Evolutionary conservation across 2,888 invertebrate genomes (phyloP), one percentile per base, ranked within the genome.

Genomic region (Lasioglossum oenotherae): DNA sequence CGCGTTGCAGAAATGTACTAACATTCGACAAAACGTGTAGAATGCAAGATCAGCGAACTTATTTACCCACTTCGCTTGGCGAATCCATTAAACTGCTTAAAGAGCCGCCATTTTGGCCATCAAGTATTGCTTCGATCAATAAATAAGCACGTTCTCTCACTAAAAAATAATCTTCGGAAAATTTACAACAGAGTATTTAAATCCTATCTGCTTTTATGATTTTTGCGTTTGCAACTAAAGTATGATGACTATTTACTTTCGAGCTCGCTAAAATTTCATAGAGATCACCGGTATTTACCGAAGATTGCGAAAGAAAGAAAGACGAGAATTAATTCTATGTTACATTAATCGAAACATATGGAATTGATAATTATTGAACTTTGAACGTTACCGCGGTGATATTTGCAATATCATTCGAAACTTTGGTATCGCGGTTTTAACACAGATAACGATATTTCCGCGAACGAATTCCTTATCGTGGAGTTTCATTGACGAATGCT

Each of bases 361-460:
- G 16, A 57, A 73, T 78, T 81, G 79, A 64, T 71, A 77, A 86
- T 27, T 74, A 81, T 69, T 79, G 76, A 76, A 86, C n/a, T 16
- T 60, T 79, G 79, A 78, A 86, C 31, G 14, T 60, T 27, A 60
- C 60, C 5, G 19, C 74, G 57, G 64, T 69, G 69, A 69, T 67
- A 41, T 71, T 57, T 19, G 41, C 44, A 44, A 84, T 31, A 53
- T 74, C 35, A 69, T 75, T 49, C 60, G 78, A 57, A 71, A 76
- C 81, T 86, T 86, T 85, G 86, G 86, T 86, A 85, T 79, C 64
- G 19, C 76, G 53, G 80, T 78, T 31, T 78, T 78, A 83, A 83
- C 76, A 64, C 49, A 64, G 76, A 60, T 23, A 57, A 85, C 44
- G 31, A 77, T 80, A 53, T 77, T 69, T 74, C 60, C 64, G 71